These are phyloP conservation scores for Electrophaes corylata DNA, from an alignment of 2,888 invertebrate genomes.

Conservation along the genomic window DNA sequence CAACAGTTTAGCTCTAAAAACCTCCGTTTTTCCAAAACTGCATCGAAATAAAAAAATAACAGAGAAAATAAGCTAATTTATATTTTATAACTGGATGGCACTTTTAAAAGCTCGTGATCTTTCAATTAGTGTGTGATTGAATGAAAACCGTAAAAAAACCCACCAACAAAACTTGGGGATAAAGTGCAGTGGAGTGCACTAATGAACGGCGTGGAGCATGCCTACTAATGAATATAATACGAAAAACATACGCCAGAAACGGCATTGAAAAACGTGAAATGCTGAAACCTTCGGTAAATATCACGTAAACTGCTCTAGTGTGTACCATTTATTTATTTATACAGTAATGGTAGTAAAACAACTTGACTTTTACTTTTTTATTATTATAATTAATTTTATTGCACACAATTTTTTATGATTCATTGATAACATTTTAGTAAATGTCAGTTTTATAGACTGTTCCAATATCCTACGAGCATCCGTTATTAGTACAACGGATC, in stretches of 20 bases:
- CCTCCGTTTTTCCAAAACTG: no score
- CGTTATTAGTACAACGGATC: no score
- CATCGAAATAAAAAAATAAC: no score
- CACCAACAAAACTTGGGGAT: slow-evolving; percentile 59
- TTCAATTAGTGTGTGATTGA: slow-evolving; percentile 65
- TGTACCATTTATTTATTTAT: no score
- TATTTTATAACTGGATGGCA: slow-evolving; percentile 30
- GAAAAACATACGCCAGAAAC: slow-evolving; percentile 58
- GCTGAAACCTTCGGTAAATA: not conserved
- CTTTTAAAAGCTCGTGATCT: slow-evolving; percentile 48
- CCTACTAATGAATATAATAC: slow-evolving; percentile 70
- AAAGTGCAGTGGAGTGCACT: slow-evolving; percentile 62
- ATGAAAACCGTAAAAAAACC: slow-evolving; percentile 54
- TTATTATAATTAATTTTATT: no score
- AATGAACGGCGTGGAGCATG: slow-evolving; percentile 63
- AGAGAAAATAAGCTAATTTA: not conserved
- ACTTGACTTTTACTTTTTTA: no score
- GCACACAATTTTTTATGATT: no score
- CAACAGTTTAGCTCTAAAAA: no score
- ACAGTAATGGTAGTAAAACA: no score
- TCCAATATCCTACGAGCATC: no score
- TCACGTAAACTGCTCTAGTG: not conserved
- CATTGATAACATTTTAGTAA: no score
- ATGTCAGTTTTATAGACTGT: no score
- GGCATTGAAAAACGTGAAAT: slow-evolving; percentile 24